Percentiles rank a stretch among this genome's conserved stretches.
Conservation (phyloP, 2,888 invertebrate species). For the Dioctria rufipes region DNA sequence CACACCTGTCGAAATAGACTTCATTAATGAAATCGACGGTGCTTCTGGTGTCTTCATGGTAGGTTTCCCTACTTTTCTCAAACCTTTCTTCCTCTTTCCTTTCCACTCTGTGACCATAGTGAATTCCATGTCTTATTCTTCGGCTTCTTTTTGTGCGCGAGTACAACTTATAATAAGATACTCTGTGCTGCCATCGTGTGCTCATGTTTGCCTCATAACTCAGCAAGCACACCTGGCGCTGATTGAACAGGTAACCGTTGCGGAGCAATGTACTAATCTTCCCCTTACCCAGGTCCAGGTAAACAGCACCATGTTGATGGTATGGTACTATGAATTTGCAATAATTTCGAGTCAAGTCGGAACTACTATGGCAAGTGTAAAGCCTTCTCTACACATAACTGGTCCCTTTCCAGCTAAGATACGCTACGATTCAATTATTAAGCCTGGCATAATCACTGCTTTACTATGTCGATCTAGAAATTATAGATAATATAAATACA, state of each 20-base stretch:
- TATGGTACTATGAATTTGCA: constrained; percentile 33
- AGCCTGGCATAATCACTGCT: not conserved
- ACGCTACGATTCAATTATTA: constrained; percentile 7
- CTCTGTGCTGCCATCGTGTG: constrained; percentile 5
- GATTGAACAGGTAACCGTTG: constrained; percentile 52
- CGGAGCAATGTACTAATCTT: constrained; percentile 49
- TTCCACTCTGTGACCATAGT: constrained; percentile 34
- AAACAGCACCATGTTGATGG: no score
- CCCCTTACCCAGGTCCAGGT: not conserved
- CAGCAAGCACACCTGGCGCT: constrained; percentile 51
- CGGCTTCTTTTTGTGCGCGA: constrained; percentile 3
- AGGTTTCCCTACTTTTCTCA: constrained; percentile 51
- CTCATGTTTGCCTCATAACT: constrained; percentile 42
- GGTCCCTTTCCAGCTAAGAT: not conserved
- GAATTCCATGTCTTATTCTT: constrained; percentile 46
- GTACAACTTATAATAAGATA: no score
- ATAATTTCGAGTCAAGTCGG: constrained; percentile 16
- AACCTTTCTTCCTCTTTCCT: constrained; percentile 48
- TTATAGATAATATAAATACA: no score
- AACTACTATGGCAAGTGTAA: constrained; percentile 17
- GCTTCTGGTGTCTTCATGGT: constrained; percentile 47
- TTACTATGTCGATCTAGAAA: not conserved
- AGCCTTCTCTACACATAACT: not conserved
- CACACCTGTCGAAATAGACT: constrained; percentile 50
- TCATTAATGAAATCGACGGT: constrained; percentile 56